These are phyloP conservation scores for Orthonyx spaldingii DNA, from an alignment of 2,113 vertebrate genomes.

Conservation along the genomic window DNA sequence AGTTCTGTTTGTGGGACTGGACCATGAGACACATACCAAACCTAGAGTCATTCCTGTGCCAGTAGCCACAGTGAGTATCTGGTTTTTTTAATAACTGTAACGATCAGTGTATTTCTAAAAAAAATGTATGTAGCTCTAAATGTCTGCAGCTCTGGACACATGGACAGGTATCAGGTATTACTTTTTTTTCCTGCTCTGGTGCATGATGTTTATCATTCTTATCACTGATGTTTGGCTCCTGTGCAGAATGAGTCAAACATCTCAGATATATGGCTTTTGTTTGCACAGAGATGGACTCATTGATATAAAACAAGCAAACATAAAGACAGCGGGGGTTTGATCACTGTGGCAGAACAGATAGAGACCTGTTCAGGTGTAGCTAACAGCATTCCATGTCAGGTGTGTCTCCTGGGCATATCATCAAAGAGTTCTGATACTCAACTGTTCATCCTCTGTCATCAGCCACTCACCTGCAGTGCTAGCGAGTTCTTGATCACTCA, in stretches of 20 bases:
- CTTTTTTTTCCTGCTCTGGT: background rate
- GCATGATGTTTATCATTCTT: slow-evolving; percentile 31
- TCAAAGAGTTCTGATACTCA: background rate
- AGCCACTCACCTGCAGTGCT: background rate
- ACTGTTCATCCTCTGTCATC: background rate
- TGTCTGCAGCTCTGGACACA: background rate
- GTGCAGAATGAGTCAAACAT: background rate
- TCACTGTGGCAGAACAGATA: background rate
- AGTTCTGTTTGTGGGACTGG: background rate
- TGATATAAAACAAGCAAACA: background rate
- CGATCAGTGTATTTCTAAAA: background rate
- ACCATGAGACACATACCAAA: background rate
- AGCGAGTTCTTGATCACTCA: background rate
- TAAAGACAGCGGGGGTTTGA: background rate
- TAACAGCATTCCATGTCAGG: background rate
- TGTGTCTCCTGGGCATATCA: background rate
- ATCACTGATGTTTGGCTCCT: slow-evolving; percentile 11
- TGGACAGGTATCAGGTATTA: background rate
- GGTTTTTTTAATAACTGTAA: background rate
- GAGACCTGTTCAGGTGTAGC: background rate
- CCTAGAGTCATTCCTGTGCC: background rate
- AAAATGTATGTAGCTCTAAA: background rate
- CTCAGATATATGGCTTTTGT: slow-evolving; percentile 18
- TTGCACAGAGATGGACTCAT: slow-evolving; percentile 16
- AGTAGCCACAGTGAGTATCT: background rate